Conservation (phyloP, 1,140 invertebrate species). For the Atopsyche davidsoni region DNA sequence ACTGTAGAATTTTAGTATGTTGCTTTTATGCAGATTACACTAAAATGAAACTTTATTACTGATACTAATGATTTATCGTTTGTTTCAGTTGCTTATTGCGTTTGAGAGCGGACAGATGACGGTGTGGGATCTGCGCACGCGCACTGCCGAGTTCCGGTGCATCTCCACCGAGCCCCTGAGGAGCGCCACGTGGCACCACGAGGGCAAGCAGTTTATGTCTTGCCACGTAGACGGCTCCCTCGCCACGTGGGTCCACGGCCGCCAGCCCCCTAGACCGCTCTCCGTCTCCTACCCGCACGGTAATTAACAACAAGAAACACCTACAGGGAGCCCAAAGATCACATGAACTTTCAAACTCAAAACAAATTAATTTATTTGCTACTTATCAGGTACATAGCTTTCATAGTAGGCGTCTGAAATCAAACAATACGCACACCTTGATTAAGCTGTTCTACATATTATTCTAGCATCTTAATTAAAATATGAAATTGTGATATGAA, state of each 20-base stretch:
- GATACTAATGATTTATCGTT: conserved; percentile 6
- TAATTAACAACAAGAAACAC: no score
- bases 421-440: no score
- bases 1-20: no score
- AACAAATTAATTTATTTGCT: no score
- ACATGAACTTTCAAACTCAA: no score
- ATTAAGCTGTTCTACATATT: conserved; percentile 4
- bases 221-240: conserved; percentile 93
- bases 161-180: conserved; percentile 72
- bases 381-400: no score
- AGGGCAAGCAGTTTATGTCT: conserved; percentile 97
- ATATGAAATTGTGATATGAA: not conserved
- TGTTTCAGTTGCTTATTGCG: conserved; percentile 84
- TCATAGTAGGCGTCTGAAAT: no score
- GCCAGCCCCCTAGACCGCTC: conserved; percentile 68
- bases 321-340: no score
- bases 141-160: conserved; percentile 75
- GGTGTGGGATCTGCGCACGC: conserved; percentile 89
- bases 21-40: no score
- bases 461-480: not conserved
- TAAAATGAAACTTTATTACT: no score
- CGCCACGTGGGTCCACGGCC: conserved; percentile 84
- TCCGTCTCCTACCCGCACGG: conserved; percentile 86
- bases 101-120: conserved; percentile 93
- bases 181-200: conserved; percentile 92